A percentile compares a stretch with the other conserved stretches of the same genome.
Evolutionary conservation across 1,140 invertebrate species (phyloP).

Genomic region (Vollenhovia emeryi): DNA sequence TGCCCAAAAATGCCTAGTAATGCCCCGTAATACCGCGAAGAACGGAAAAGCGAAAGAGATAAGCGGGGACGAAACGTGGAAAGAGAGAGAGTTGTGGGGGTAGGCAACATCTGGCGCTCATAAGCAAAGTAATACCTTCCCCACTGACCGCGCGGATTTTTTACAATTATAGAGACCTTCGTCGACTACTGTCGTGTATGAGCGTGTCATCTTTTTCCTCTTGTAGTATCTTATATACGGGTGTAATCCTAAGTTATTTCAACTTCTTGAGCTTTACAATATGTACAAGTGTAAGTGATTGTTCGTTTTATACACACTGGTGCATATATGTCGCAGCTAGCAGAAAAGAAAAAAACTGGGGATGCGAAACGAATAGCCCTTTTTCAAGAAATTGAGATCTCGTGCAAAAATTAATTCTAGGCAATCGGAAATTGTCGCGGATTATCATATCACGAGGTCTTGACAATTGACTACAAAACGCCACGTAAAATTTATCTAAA

Average conservation of each 20-base stretch:
- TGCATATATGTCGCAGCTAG: neutral
- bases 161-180: slow-evolving; percentile 64
- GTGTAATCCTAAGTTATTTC: neutral
- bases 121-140: slow-evolving; percentile 56
- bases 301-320: neutral
- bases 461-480: neutral
- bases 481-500: neutral
- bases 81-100: neutral
- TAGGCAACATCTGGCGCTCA: slow-evolving; percentile 52
- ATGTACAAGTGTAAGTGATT: neutral
- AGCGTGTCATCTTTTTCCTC: neutral
- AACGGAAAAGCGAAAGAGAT: neutral
- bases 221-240: neutral
- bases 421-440: neutral
- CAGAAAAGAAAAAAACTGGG: neutral
- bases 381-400: neutral
- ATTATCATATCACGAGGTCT: neutral
- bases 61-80: neutral
- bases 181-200: neutral
- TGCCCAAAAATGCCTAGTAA: no score
- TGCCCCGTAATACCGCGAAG: no score
- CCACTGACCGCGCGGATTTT: slow-evolving; percentile 32
- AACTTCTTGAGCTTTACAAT: neutral
- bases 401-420: slow-evolving; percentile 1
- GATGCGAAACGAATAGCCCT: neutral